phyloP scores from a whole-genome alignment of 37 sponge, comb jelly and placozoan species.

The Chondrilla cf. caribensis region DNA sequence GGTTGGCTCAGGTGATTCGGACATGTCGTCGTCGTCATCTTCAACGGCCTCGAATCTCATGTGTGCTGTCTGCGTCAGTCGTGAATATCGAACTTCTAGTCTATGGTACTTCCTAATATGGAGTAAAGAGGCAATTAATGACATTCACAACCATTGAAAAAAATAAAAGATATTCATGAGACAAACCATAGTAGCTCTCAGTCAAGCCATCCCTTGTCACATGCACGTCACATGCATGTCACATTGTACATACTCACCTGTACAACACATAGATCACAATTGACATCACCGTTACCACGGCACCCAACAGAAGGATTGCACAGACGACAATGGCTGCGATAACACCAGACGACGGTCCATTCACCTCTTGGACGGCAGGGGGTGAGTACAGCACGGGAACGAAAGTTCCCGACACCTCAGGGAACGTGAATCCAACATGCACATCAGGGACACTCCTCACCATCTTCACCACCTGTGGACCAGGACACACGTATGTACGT shows the following conservation, averaged over 20 bases:
- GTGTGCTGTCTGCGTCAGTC: conserved; percentile 48
- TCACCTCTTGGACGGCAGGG: not conserved
- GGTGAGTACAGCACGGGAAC: not conserved
- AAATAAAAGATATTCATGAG: no score
- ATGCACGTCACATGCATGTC: not conserved
- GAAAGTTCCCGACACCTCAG: not conserved
- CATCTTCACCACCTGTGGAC: not conserved
- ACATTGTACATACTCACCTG: conserved; percentile 6
- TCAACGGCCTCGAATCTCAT: conserved; percentile 50
- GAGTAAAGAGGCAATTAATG: not conserved
- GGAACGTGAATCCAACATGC: not conserved
- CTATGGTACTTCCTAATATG: conserved; percentile 41
- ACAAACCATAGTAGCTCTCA: no score
- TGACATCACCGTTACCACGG: conserved; percentile 1
- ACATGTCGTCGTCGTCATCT: conserved; percentile 19
- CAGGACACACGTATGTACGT: no score
- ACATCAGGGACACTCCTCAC: not conserved
- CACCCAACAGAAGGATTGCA: not conserved
- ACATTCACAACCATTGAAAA: no score
- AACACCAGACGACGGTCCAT: not conserved
- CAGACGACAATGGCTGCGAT: conserved; percentile 12
- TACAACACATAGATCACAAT: conserved; percentile 3
- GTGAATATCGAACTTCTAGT: conserved; percentile 53
- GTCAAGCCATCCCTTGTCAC: no score
- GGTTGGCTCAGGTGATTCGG: no score